A percentile compares a stretch with the other conserved stretches of the same genome.
phyloP scores from a whole-genome alignment of 2,888 invertebrate genomes.

The Mamestra brassicae region DNA sequence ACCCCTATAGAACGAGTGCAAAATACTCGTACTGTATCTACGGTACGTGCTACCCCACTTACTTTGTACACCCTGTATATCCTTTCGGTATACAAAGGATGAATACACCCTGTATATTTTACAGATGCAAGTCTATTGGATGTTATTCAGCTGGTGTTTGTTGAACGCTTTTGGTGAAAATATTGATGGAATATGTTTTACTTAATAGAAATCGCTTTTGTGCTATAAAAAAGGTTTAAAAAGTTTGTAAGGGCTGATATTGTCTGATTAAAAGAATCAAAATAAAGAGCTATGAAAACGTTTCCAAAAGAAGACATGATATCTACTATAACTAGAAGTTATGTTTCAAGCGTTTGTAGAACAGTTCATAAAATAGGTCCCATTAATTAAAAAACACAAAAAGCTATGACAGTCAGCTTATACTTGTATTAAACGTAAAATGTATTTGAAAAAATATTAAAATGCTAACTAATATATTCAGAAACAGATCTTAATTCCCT shows the following conservation, averaged over 20 bases:
- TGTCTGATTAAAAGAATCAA: background rate
- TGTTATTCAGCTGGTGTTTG: constrained; percentile 33
- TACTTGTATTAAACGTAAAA: background rate
- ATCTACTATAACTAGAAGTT: background rate
- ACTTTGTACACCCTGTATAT: constrained; percentile 49
- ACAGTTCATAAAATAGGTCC: background rate
- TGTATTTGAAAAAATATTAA: no score
- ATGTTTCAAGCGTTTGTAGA: background rate
- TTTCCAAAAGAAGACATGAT: background rate
- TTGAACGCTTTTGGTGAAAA: constrained; percentile 5
- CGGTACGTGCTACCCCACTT: constrained; percentile 46
- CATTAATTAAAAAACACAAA: constrained; percentile 34
- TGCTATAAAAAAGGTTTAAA: background rate
- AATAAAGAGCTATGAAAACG: background rate
- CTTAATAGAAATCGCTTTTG: background rate
- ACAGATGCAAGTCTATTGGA: constrained; percentile 32
- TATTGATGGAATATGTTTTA: background rate
- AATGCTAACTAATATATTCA: no score
- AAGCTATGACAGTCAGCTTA: background rate
- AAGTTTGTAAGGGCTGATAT: background rate
- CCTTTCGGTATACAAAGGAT: constrained; percentile 51
- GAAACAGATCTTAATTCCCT: background rate
- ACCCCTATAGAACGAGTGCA: constrained; percentile 71
- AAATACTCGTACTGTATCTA: constrained; percentile 43
- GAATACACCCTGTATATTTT: constrained; percentile 46